A percentile compares a stretch with the other conserved stretches of the same genome.
phyloP scores from a whole-genome alignment of 2,113 vertebrate species.

The Salvelinus sp. region DNA sequence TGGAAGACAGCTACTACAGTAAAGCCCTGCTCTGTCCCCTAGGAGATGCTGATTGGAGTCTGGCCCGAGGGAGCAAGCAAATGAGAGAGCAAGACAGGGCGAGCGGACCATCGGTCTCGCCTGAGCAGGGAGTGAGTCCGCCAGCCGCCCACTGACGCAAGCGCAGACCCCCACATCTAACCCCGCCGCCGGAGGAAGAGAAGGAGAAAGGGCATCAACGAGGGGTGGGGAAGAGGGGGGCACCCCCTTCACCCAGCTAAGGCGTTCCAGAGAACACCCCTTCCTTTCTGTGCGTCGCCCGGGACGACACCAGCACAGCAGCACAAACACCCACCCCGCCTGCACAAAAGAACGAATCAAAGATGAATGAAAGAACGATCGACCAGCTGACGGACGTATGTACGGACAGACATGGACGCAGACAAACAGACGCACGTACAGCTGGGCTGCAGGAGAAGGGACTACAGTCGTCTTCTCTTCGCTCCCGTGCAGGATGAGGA shows the following conservation, averaged over 20 bases:
- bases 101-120: slow-evolving; percentile 45
- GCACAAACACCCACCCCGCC: slow-evolving; percentile 21
- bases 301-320: slow-evolving; percentile 30
- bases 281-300: slow-evolving; percentile 62
- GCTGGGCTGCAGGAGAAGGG: background rate
- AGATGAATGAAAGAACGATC: background rate
- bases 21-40: slow-evolving; percentile 56
- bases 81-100: slow-evolving; percentile 38
- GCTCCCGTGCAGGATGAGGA: background rate
- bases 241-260: slow-evolving; percentile 13
- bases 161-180: slow-evolving; percentile 51
- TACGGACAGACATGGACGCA: slow-evolving; percentile 6
- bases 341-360: slow-evolving; percentile 15
- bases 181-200: slow-evolving; percentile 35
- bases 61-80: slow-evolving; percentile 49
- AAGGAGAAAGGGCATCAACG: slow-evolving; percentile 32
- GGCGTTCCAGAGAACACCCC: slow-evolving; percentile 39
- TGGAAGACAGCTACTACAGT: slow-evolving; percentile 39
- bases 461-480: background rate
- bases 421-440: background rate
- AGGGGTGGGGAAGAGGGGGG: background rate
- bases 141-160: slow-evolving; percentile 44
- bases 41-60: slow-evolving; percentile 78
- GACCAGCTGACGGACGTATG: slow-evolving; percentile 1
- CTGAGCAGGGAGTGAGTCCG: slow-evolving; percentile 45